phyloP scores from a whole-genome alignment of 2,113 vertebrate species.

The Empidonax alnorum region DNA sequence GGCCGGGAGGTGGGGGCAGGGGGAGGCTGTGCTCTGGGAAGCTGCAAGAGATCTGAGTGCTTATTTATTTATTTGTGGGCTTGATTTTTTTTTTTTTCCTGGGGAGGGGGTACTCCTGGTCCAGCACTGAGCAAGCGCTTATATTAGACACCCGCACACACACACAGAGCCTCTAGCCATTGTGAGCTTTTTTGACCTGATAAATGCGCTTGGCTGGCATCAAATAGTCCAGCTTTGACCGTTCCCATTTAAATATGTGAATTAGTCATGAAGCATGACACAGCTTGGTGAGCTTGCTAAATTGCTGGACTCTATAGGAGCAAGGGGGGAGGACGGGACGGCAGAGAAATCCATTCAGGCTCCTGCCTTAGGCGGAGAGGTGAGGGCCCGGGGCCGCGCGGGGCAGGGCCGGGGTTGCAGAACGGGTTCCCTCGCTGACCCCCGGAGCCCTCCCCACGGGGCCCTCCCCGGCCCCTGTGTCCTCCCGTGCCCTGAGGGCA shows the following conservation, averaged over 20 bases:
- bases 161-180: constrained; percentile 76
- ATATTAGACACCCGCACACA: constrained; percentile 43
- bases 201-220: constrained; percentile 89
- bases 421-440: neutral
- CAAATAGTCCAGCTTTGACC: constrained; percentile 87
- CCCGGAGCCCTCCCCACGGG: neutral
- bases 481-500: neutral
- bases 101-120: neutral
- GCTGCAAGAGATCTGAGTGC: neutral
- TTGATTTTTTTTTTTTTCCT: neutral
- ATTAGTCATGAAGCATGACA: constrained; percentile 91
- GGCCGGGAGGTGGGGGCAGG: neutral
- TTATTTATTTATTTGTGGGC: constrained; percentile 37
- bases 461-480: neutral
- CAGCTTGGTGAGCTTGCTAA: constrained; percentile 86
- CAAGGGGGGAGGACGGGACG: constrained; percentile 8
- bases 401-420: neutral
- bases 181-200: constrained; percentile 88
- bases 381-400: constrained; percentile 50
- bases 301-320: constrained; percentile 80
- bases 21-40: neutral
- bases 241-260: constrained; percentile 89
- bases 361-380: constrained; percentile 72
- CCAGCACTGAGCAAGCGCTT: constrained; percentile 67
- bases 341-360: constrained; percentile 70